Percentiles rank a stretch among this genome's conserved stretches.
These are phyloP conservation scores for Cephus cinctus DNA, from an alignment of 1,140 invertebrate species.

Conservation along the genomic window DNA sequence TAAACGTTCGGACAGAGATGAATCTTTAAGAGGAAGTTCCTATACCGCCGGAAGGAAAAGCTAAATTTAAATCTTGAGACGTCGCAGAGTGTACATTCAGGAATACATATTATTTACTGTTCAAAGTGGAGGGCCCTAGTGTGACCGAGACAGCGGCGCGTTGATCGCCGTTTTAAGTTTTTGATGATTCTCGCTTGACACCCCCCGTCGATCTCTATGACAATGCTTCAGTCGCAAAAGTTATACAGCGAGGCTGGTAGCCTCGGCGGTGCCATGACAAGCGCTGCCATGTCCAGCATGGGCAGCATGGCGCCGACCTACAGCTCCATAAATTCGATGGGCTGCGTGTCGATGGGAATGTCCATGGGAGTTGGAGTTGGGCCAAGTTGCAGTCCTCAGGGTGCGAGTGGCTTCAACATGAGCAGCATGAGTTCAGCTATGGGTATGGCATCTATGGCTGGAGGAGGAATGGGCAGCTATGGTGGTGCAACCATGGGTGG, in stretches of 20 bases:
- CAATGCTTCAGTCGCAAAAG: slow-evolving; percentile 58
- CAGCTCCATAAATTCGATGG: slow-evolving; percentile 74
- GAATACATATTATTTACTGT: too few relatives aligned
- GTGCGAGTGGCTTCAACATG: slow-evolving; percentile 67
- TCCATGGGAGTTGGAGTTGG: slow-evolving; percentile 64
- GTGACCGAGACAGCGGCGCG: slow-evolving; percentile 10
- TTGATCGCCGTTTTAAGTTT: slow-evolving; percentile 9
- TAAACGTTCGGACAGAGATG: too few relatives aligned
- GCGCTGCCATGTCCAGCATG: slow-evolving; percentile 57
- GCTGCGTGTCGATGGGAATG: slow-evolving; percentile 67
- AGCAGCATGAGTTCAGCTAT: slow-evolving; percentile 72
- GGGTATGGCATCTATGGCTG: slow-evolving; percentile 63
- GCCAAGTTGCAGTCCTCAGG: slow-evolving; percentile 67
- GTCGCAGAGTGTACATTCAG: too few relatives aligned
- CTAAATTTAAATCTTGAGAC: too few relatives aligned
- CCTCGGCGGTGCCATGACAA: slow-evolving; percentile 51
- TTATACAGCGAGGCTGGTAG: slow-evolving; percentile 56
- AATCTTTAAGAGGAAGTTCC: too few relatives aligned
- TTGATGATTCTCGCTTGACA: slow-evolving; percentile 38
- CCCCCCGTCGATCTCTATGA: slow-evolving; percentile 43
- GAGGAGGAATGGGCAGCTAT: slow-evolving; percentile 54
- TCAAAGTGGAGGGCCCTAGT: too few relatives aligned
- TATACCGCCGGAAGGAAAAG: too few relatives aligned
- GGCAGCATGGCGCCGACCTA: slow-evolving; percentile 71
- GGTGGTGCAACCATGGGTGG: slow-evolving; percentile 42